Evolutionary conservation across 2,113 vertebrate genomes (phyloP), one percentile per base, ranked within the genome.

Genomic region (Dromaius novaehollandiae): DNA sequence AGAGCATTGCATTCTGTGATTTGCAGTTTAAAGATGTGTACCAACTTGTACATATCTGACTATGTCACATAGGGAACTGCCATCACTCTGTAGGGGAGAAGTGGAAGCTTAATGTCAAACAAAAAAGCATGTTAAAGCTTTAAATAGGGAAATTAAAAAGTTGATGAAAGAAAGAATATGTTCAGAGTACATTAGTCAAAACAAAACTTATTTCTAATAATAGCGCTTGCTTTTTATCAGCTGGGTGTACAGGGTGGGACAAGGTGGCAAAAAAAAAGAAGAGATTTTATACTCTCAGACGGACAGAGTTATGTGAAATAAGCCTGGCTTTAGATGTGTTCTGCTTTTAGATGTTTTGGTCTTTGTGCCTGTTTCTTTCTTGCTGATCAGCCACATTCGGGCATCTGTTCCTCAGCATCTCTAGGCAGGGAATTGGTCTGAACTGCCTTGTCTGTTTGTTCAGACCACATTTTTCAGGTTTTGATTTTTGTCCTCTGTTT

Each of bases 1-100:
- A 90, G 71, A 84, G 48, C 68, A 81, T 34, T 94, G 76, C 46
- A 28, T 85, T 93, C 68, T 94, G 86, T 96, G 88, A 44, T 88
- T 86, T 79, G 44, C 40, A 68, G 36, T 70, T 82, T 71, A 42
- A 80, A 95, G 89, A 89, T 50, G 3, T 34, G 69, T 92, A 66
- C n/a, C 21, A 93, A 24, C 24, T 78, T 83, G 28, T 70, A 55
- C 7, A 2, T 61, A 24, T 14, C 86, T 82, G 56, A 68, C 69
- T 81, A 28, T 22, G 24, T 90, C 71, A 42, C 56, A 42, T 22
- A 32, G 24, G 56, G 38, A 89, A n/a, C 51, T 82, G 36, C 42
- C 36, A 26, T 55, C 53, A 36, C 26, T 68, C 61, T 84, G 36
- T 15, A n/a, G 53, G 55, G 36, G 61, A 78, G 40, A 79, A 93